Evolutionary conservation across 2,797 vertebrate species (phyloP).

Genomic region (Dallia pectoralis): DNA sequence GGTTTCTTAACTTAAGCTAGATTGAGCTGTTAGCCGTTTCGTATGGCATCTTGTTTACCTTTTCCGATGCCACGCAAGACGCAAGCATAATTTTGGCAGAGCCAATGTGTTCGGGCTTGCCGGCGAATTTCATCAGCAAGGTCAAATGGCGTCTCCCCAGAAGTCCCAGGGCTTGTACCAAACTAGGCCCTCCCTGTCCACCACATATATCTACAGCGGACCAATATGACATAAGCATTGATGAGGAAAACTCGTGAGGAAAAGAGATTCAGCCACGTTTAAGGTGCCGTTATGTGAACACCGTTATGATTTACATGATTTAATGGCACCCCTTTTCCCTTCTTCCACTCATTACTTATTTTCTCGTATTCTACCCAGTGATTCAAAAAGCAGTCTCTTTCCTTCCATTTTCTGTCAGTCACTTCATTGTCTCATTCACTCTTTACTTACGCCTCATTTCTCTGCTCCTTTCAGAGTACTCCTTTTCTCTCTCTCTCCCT

Average conservation of each 20-base stretch:
- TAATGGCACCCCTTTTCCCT: constrained; percentile 14
- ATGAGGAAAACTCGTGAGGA: neutral
- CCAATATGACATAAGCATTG: constrained; percentile 5
- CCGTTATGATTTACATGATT: constrained; percentile 39
- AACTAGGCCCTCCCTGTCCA: neutral
- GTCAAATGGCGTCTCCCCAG: constrained; percentile 30
- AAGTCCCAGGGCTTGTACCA: neutral
- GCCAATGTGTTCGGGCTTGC: too few relatives aligned
- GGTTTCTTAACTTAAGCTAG: constrained; percentile 14
- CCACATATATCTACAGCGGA: neutral
- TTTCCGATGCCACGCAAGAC: constrained; percentile 20
- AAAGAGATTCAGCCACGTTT: constrained; percentile 20
- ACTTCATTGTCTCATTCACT: too few relatives aligned
- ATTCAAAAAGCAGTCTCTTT: too few relatives aligned
- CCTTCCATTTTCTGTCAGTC: too few relatives aligned
- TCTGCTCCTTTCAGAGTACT: too few relatives aligned
- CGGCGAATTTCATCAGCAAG: neutral
- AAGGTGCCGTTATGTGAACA: constrained; percentile 4
- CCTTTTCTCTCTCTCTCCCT: too few relatives aligned
- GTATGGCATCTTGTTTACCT: constrained; percentile 19
- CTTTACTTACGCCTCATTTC: too few relatives aligned
- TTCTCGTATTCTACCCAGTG: too few relatives aligned
- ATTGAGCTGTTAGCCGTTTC: constrained; percentile 18
- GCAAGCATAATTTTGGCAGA: constrained; percentile 16
- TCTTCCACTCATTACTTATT: too few relatives aligned